phyloP scores from a whole-genome alignment of 1,140 invertebrate species.

The Anagrus nilaparvatae region DNA sequence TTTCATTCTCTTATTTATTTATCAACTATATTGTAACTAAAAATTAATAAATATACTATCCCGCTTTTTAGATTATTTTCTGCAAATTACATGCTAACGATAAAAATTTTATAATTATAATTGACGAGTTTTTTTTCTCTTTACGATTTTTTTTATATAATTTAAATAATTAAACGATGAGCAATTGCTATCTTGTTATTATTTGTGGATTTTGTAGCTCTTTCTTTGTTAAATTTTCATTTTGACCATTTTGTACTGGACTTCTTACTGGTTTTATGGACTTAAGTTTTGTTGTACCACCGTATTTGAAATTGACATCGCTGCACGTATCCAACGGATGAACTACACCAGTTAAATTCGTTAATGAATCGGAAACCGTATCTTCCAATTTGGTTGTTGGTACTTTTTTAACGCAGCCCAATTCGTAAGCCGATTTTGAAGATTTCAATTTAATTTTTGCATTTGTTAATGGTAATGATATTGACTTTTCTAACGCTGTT shows the following conservation, averaged over 20 bases:
- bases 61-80: not conserved
- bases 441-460: constrained; percentile 39
- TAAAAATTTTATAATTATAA: constrained; percentile 16
- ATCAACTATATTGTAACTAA: constrained; percentile 4
- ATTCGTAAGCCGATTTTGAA: constrained; percentile 42
- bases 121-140: constrained; percentile 14
- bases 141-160: constrained; percentile 7
- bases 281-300: constrained; percentile 56
- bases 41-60: constrained; percentile 13
- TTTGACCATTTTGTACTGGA: constrained; percentile 6
- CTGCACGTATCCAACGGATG: constrained; percentile 49
- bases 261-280: constrained; percentile 39
- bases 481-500: constrained; percentile 29
- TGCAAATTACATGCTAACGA: constrained; percentile 7
- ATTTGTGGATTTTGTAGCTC: constrained; percentile 27
- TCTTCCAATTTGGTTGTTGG: constrained; percentile 37
- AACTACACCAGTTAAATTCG: constrained; percentile 31
- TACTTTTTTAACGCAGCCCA: constrained; percentile 44
- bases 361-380: constrained; percentile 29
- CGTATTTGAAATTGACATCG: constrained; percentile 55
- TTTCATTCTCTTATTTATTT: not conserved
- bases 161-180: constrained; percentile 25
- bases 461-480: constrained; percentile 30
- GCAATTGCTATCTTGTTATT: constrained; percentile 34
- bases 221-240: constrained; percentile 25